Evolutionary conservation across 2,113 vertebrate genomes (phyloP).

Genomic region (Vulpes ferrilata): DNA sequence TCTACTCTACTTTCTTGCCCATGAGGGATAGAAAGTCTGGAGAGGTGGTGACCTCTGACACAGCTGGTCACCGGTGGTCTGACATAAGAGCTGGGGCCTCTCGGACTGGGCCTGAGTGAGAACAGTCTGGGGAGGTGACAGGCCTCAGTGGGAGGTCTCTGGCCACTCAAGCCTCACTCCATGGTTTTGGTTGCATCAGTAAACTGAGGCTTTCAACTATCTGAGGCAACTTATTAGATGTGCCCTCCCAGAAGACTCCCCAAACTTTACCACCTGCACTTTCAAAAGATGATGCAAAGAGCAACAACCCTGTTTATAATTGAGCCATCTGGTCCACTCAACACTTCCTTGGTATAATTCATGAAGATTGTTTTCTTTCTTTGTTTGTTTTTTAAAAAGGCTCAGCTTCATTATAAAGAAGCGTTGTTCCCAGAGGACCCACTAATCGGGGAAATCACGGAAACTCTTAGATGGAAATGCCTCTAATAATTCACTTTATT

Average conservation of each 20-base stretch:
- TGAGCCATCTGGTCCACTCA: slow-evolving; percentile 23
- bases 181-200: background rate
- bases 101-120: background rate
- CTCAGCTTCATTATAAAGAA: slow-evolving; percentile 48
- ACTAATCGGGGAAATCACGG: slow-evolving; percentile 48
- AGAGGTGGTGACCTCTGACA: background rate
- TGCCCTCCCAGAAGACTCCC: background rate
- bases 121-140: background rate
- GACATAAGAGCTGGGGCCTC: background rate
- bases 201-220: background rate
- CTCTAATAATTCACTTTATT: slow-evolving; percentile 66
- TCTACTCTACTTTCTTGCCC: background rate
- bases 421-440: background rate
- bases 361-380: background rate
- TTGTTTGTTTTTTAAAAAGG: slow-evolving; percentile 35
- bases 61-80: background rate
- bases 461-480: slow-evolving; percentile 47
- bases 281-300: background rate
- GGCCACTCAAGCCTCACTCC: background rate
- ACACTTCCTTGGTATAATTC: slow-evolving; percentile 7
- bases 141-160: background rate
- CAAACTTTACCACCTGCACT: background rate
- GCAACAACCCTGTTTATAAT: background rate
- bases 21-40: background rate
- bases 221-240: background rate